phyloP scores from a whole-genome alignment of 2,113 vertebrate genomes.

The Festucalex cinctus region DNA sequence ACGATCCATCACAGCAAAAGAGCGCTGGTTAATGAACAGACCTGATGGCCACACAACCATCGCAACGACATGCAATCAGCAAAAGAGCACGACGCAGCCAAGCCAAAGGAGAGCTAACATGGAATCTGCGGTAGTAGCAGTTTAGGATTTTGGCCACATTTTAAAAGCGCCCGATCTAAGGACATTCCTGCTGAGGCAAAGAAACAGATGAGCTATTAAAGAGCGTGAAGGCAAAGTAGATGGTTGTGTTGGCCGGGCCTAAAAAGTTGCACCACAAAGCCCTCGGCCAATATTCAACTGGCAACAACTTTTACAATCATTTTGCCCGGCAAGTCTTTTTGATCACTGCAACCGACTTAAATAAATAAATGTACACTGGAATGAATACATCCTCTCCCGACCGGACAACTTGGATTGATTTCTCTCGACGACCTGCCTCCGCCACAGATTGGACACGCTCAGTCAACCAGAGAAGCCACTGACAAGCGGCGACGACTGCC shows the following conservation, averaged over 20 bases:
- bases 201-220: conserved; percentile 2
- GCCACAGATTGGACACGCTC: not conserved
- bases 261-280: not conserved
- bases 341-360: not conserved
- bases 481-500: not conserved
- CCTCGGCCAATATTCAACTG: not conserved
- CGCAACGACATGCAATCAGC: too few relatives aligned
- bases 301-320: not conserved
- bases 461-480: not conserved
- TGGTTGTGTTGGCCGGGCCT: too few relatives aligned
- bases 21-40: not conserved
- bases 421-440: not conserved
- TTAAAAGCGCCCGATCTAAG: not conserved
- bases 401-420: not conserved
- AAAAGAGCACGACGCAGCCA: conserved; percentile 9
- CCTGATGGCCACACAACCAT: not conserved
- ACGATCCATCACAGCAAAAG: conserved; percentile 13
- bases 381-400: not conserved
- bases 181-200: not conserved
- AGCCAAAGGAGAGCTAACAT: conserved; percentile 10
- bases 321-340: not conserved
- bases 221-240: not conserved
- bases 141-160: not conserved
- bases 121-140: not conserved
- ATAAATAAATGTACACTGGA: not conserved